Percentiles rank a stretch among this genome's conserved stretches.
phyloP scores from a whole-genome alignment of 1,140 invertebrate species.

The Scaptodrosophila lebanonensis region DNA sequence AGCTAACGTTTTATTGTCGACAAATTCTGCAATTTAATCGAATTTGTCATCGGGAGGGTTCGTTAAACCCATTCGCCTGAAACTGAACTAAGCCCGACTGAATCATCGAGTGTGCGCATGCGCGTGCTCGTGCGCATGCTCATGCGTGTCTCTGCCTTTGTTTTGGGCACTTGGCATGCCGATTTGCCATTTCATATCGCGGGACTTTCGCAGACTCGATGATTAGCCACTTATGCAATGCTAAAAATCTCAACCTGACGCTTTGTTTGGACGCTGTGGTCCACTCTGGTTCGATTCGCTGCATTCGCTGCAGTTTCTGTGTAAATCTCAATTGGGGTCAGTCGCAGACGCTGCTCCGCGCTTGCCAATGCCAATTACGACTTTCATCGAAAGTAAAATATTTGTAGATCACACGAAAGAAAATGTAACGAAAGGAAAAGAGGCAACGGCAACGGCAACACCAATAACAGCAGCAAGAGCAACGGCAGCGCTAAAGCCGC shows the following conservation, averaged over 20 bases:
- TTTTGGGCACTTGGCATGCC: slow-evolving; percentile 34
- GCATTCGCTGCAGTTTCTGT: slow-evolving; percentile 49
- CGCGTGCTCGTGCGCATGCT: no score
- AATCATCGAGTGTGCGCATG: slow-evolving; percentile 19
- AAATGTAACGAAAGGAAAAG: slow-evolving; percentile 70
- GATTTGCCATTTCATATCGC: slow-evolving; percentile 38
- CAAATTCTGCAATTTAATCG: slow-evolving; percentile 64
- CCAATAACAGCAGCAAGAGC: neutral
- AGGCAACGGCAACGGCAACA: slow-evolving; percentile 8
- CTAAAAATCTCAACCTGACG: slow-evolving; percentile 41
- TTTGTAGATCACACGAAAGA: slow-evolving; percentile 61
- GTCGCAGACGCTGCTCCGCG: slow-evolving; percentile 38
- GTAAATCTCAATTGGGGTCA: slow-evolving; percentile 55
- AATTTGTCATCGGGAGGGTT: no score
- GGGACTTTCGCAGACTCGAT: slow-evolving; percentile 32
- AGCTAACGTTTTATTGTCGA: slow-evolving; percentile 62
- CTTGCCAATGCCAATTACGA: slow-evolving; percentile 26
- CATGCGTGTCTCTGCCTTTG: no score
- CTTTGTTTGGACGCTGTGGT: slow-evolving; percentile 42
- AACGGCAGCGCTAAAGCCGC: slow-evolving; percentile 13
- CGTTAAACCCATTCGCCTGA: slow-evolving; percentile 47
- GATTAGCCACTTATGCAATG: slow-evolving; percentile 50
- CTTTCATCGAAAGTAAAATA: slow-evolving; percentile 73
- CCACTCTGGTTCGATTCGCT: no score
- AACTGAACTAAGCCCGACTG: slow-evolving; percentile 36